These are phyloP conservation scores for Drosophila lowei DNA, from an alignment of 1,140 invertebrate species.

Conservation along the genomic window DNA sequence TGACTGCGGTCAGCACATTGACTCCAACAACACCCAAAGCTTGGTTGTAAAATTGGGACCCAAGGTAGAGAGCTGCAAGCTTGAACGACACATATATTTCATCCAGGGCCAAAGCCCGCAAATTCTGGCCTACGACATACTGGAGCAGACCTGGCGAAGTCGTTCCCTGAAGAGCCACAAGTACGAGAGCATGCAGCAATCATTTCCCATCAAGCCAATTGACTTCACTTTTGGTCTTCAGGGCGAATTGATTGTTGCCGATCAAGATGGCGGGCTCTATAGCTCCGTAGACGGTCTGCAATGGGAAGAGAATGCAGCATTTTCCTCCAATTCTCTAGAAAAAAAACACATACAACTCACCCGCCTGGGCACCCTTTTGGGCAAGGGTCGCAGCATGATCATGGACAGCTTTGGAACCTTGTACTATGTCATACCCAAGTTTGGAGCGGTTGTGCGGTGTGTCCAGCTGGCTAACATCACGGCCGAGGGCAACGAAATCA, in stretches of 20 bases:
- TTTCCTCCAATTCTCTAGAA: not conserved
- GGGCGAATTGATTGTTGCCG: conserved; percentile 61
- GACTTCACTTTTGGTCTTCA: conserved; percentile 64
- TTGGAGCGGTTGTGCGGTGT: conserved; percentile 75
- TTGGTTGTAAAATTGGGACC: conserved; percentile 69
- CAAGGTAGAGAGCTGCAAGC: conserved; percentile 46
- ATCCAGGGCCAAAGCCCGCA: conserved; percentile 44
- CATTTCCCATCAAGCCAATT: conserved; percentile 63
- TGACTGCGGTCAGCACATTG: conserved; percentile 62
- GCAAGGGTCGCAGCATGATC: conserved; percentile 63
- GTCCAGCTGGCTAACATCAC: conserved; percentile 56
- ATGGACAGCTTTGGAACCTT: conserved; percentile 59
- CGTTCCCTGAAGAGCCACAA: conserved; percentile 52
- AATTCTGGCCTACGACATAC: conserved; percentile 74
- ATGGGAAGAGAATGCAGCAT: conserved; percentile 2
- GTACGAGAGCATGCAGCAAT: conserved; percentile 59
- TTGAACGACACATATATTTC: conserved; percentile 74
- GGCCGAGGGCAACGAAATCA: conserved; percentile 76
- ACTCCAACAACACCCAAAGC: conserved; percentile 24
- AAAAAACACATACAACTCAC: conserved; percentile 44
- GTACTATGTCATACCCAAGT: conserved; percentile 75
- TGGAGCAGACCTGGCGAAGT: conserved; percentile 72
- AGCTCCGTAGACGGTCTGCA: conserved; percentile 42
- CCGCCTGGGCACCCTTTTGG: conserved; percentile 63
- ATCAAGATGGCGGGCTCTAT: conserved; percentile 67